These are phyloP conservation scores for Anastrepha ludens DNA, from an alignment of 1,140 invertebrate species.

Conservation along the genomic window DNA sequence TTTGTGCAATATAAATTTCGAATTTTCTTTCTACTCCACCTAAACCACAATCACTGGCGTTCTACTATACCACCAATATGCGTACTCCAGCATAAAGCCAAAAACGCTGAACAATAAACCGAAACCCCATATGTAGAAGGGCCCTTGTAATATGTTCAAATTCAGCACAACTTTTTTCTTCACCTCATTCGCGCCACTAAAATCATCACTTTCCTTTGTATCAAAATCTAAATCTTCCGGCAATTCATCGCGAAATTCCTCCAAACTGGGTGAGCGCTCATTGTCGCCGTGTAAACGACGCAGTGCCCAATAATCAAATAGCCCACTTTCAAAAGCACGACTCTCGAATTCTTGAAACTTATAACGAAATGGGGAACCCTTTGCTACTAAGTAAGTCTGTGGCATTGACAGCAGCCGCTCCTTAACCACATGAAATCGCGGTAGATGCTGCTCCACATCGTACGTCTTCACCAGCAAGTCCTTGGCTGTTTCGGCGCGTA, in stretches of 20 bases:
- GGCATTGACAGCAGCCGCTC: slow-evolving; percentile 67
- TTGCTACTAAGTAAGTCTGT: slow-evolving; percentile 65
- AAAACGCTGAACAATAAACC: slow-evolving; percentile 61
- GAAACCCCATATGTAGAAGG: slow-evolving; percentile 65
- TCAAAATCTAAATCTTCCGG: slow-evolving; percentile 61
- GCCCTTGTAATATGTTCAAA: slow-evolving; percentile 65
- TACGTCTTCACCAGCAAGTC: slow-evolving; percentile 66
- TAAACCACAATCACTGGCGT: not conserved
- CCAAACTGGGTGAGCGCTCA: slow-evolving; percentile 58
- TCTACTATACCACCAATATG: slow-evolving; percentile 19
- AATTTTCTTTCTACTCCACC: no score
- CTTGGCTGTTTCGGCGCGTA: slow-evolving; percentile 64
- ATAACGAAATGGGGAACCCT: slow-evolving; percentile 67
- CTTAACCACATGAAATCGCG: slow-evolving; percentile 68
- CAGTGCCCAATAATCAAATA: slow-evolving; percentile 65
- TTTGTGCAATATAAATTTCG: no score
- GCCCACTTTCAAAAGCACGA: slow-evolving; percentile 64
- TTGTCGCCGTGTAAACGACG: slow-evolving; percentile 37
- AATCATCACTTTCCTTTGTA: not conserved
- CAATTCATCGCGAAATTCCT: slow-evolving; percentile 65
- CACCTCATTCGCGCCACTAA: not conserved
- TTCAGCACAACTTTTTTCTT: slow-evolving; percentile 64
- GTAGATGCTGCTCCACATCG: slow-evolving; percentile 61
- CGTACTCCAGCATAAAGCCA: slow-evolving; percentile 61
- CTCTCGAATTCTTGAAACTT: slow-evolving; percentile 64